Evolutionary conservation across 1,140 invertebrate genomes (phyloP), one percentile per base, ranked within the genome.

Genomic region (Calliopsis andreniformis): DNA sequence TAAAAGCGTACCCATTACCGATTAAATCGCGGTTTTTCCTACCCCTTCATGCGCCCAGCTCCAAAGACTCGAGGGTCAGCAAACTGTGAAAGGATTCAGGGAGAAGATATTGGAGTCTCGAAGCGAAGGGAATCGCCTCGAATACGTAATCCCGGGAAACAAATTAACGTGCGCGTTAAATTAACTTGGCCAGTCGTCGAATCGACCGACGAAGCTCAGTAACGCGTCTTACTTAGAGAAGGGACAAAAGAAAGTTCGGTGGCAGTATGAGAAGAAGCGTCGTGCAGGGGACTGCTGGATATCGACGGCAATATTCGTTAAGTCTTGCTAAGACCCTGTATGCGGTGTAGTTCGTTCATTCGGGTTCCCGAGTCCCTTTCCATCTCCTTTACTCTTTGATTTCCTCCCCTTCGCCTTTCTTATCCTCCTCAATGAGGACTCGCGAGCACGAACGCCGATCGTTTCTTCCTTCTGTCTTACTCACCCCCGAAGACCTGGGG

Each of bases 261-360:
- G 71, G 75, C 67, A 67, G 49, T 39, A 72, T 71, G 76, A 71
- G 71, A 42, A 62, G 66, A 70, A 67, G 71, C 51, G 56, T 53
- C 71, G 71, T 75, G 63, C 58, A 77, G 72, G 77, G 68, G 68
- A 75, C 80, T 82, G 49, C 69, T 77, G 76, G 87, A 88, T 88
- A 90, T 89, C 83, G 87, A 86, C 83, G 85, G 87, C 85, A 90
- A 88, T 89, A 89, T 90, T 91, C 87, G 88, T 88, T 89, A 90
- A 89, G 87, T 89, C 87, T 73, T 80, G 82, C 84, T 87, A 87
- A 89, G 86, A 87, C 83, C 81, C 76, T 71, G 82, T 84, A 87
- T 83, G 80, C 79, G 83, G 79, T 79, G 63, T 80, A 78, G 75
- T 84, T 83, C 73, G 78, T 78, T 90, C 88, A 86, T 84, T 87